phyloP scores from a whole-genome alignment of 2,888 invertebrate genomes.

The Athripsodes cinereus region DNA sequence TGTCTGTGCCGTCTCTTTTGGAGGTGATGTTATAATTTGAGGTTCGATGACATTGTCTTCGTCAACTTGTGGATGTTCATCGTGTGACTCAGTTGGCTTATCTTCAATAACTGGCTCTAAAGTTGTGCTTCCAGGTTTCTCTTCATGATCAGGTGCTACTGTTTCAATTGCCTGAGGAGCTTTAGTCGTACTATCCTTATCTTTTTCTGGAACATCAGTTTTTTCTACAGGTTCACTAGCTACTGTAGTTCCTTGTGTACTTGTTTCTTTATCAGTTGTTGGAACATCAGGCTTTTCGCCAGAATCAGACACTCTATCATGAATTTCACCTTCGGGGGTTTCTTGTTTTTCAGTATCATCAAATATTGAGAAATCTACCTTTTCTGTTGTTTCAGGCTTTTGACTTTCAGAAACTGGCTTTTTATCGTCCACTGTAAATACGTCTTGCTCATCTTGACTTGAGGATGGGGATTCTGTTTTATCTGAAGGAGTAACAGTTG shows the following conservation, averaged over 20 bases:
- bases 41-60: background rate
- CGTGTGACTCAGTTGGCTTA: background rate
- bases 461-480: background rate
- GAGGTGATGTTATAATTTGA: background rate
- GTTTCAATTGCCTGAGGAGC: background rate
- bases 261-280: background rate
- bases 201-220: background rate
- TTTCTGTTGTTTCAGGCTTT: background rate
- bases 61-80: background rate
- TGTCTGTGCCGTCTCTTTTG: too few relatives aligned
- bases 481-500: constrained; percentile 1
- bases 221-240: background rate
- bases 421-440: background rate
- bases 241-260: background rate
- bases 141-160: constrained; percentile 5
- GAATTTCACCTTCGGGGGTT: constrained; percentile 7
- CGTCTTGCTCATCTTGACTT: background rate
- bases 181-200: background rate
- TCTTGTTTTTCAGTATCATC: constrained; percentile 15
- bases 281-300: background rate
- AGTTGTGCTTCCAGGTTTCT: constrained; percentile 1
- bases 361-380: background rate
- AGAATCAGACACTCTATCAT: background rate
- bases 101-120: background rate
- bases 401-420: background rate